phyloP scores from a whole-genome alignment of 2,888 invertebrate species.

The Furcula furcula region DNA sequence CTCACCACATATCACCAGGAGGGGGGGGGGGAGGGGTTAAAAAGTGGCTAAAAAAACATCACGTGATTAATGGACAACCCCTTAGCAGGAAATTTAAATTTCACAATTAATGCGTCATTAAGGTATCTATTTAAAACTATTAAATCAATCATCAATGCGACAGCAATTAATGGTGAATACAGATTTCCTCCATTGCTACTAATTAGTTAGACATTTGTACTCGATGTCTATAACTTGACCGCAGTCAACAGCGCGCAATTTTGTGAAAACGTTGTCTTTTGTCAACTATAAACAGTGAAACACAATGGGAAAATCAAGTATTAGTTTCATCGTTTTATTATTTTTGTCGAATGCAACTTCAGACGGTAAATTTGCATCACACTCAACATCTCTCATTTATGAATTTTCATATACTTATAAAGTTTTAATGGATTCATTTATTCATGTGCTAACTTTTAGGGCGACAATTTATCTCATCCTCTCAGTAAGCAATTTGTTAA shows the following conservation, averaged over 20 bases:
- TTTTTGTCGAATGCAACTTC: constrained; percentile 7
- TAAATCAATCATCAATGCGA: constrained; percentile 36
- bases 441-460: constrained; percentile 3
- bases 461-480: neutral
- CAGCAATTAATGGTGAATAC: constrained; percentile 54
- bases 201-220: constrained; percentile 48
- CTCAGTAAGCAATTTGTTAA: too few relatives aligned
- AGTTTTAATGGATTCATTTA: constrained; percentile 4
- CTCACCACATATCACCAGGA: too few relatives aligned
- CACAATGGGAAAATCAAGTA: constrained; percentile 18
- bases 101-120: constrained; percentile 9
- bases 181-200: constrained; percentile 40
- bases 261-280: constrained; percentile 25
- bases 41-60: too few relatives aligned
- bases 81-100: constrained; percentile 10
- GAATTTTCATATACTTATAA: constrained; percentile 5
- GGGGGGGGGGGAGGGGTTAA: too few relatives aligned
- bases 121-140: constrained; percentile 30
- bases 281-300: constrained; percentile 5
- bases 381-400: constrained; percentile 3
- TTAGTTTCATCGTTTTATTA: constrained; percentile 11
- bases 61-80: too few relatives aligned
- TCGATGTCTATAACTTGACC: constrained; percentile 16
- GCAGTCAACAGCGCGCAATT: constrained; percentile 21
- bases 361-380: constrained; percentile 18